A percentile compares a stretch with the other conserved stretches of the same genome.
These are phyloP conservation scores for Trichomalopsis sarcophagae DNA, from an alignment of 1,140 invertebrate genomes.

Conservation along the genomic window DNA sequence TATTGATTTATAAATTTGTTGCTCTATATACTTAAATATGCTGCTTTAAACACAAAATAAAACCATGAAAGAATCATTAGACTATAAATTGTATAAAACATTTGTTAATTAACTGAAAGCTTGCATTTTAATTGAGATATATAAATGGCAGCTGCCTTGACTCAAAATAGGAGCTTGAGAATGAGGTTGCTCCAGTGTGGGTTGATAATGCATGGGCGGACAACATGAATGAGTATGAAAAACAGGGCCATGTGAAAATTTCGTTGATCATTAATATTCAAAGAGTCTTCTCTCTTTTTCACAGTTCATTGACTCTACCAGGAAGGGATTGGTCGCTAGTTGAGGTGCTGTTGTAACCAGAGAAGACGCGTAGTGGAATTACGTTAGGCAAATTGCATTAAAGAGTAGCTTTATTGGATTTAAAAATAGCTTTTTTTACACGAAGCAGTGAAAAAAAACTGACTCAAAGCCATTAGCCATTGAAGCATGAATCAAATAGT, in stretches of 20 bases:
- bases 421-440: neutral
- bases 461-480: neutral
- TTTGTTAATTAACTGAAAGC: neutral
- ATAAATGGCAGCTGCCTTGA: neutral
- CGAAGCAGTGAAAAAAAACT: neutral
- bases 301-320: slow-evolving; percentile 33
- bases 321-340: slow-evolving; percentile 21
- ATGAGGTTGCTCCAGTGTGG: neutral
- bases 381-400: slow-evolving; percentile 47
- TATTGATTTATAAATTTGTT: too few species aligned
- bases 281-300: slow-evolving; percentile 4
- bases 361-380: slow-evolving; percentile 20
- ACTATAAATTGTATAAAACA: neutral
- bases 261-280: slow-evolving; percentile 5
- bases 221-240: neutral
- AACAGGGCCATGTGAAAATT: slow-evolving; percentile 32
- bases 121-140: neutral
- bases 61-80: too few species aligned
- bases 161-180: slow-evolving; percentile 21
- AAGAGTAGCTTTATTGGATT: slow-evolving; percentile 32
- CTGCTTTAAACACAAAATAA: too few species aligned
- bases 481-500: neutral
- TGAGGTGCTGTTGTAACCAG: slow-evolving; percentile 19
- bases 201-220: neutral
- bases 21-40: too few species aligned